Conservation (phyloP, 2,888 invertebrate species). For the Chydorus sphaericus region DNA sequence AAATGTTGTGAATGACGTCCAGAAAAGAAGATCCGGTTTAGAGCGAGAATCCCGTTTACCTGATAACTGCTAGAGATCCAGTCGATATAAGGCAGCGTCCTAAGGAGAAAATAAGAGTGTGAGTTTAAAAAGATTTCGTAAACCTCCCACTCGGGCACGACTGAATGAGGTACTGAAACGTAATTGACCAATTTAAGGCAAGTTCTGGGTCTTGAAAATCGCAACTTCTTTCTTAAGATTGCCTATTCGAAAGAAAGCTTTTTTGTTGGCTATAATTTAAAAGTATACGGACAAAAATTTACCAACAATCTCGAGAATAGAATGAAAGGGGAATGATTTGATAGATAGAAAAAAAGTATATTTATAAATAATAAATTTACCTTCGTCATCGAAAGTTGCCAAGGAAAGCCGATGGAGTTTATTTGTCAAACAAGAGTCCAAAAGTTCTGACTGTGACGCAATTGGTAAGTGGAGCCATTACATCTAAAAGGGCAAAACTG, state of each 20-base stretch:
- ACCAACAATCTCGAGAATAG: neutral
- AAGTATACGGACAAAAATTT: too few relatives aligned
- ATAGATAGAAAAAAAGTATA: slow-evolving; percentile 11
- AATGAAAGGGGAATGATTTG: neutral
- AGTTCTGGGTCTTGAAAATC: too few relatives aligned
- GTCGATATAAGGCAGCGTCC: slow-evolving; percentile 71
- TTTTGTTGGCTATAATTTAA: too few relatives aligned
- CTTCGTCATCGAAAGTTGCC: slow-evolving; percentile 80
- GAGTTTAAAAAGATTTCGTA: too few relatives aligned
- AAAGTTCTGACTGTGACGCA: slow-evolving; percentile 34
- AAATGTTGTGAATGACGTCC: too few relatives aligned
- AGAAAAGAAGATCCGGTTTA: too few relatives aligned
- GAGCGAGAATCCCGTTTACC: slow-evolving; percentile 23
- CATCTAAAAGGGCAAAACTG: slow-evolving; percentile 19
- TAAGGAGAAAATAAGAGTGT: slow-evolving; percentile 21
- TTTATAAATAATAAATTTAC: slow-evolving; percentile 25
- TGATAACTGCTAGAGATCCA: slow-evolving; percentile 61
- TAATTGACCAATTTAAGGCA: too few relatives aligned
- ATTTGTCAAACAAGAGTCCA: slow-evolving; percentile 55
- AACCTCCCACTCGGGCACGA: too few relatives aligned
- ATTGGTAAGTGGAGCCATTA: slow-evolving; percentile 23
- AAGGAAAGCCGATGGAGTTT: slow-evolving; percentile 71
- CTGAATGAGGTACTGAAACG: too few relatives aligned
- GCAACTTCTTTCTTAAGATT: too few relatives aligned
- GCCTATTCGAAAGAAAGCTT: too few relatives aligned